phyloP scores from a whole-genome alignment of 2,888 invertebrate species.

The Emmelina monodactyla region DNA sequence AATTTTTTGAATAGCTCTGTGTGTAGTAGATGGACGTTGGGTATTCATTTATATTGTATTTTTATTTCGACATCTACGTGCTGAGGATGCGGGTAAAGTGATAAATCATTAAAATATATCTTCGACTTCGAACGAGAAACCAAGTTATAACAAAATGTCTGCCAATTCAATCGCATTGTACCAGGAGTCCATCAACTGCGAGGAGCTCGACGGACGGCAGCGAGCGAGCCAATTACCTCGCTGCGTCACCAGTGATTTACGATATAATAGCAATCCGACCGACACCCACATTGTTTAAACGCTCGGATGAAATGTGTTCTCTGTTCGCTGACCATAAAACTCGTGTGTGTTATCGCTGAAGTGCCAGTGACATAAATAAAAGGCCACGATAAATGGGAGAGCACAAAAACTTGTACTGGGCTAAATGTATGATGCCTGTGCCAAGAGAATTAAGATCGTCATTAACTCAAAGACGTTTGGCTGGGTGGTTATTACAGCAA shows the following conservation, averaged over 20 bases:
- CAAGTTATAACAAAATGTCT: neutral
- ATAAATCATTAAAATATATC: no score
- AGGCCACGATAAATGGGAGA: neutral
- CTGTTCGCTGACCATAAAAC: neutral
- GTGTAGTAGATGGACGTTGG: no score
- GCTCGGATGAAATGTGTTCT: neutral
- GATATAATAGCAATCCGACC: slow-evolving; percentile 43
- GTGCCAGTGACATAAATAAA: neutral
- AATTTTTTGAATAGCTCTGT: no score
- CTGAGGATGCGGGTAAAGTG: no score
- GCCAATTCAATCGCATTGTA: slow-evolving; percentile 23
- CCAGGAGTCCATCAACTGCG: slow-evolving; percentile 38
- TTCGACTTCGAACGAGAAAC: no score
- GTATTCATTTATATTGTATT: no score
- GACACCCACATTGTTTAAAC: slow-evolving; percentile 46
- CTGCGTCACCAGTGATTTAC: slow-evolving; percentile 58
- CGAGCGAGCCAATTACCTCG: slow-evolving; percentile 43
- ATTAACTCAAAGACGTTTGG: neutral
- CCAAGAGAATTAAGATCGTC: slow-evolving; percentile 1
- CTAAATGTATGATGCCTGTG: neutral
- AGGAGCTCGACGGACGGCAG: slow-evolving; percentile 28
- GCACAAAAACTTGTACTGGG: slow-evolving; percentile 1
- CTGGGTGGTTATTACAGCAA: neutral
- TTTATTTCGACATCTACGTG: no score
- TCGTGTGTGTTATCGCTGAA: neutral